Evolutionary conservation across 2,888 invertebrate genomes (phyloP), one percentile per base, ranked within the genome.

Genomic region (Diarsia mendica): DNA sequence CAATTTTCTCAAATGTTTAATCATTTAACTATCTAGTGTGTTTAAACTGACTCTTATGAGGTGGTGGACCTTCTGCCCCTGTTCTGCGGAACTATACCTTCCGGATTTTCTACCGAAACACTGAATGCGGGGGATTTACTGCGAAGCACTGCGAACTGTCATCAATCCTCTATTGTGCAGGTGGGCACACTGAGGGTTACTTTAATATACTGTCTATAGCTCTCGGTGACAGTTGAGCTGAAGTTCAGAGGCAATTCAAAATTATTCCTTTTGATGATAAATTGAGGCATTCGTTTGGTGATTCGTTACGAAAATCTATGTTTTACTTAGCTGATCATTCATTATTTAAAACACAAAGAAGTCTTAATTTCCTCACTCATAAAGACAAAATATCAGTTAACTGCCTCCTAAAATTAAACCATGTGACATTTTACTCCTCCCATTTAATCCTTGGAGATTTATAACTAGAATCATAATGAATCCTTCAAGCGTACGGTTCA

Each of bases 51-150:
- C 15, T 4, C 0, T 15, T 44, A 51, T 8, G 18, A 49, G 46
- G n/a, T 4, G 0, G 28, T 66, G 5, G 10, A 60, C 65, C 64
- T 83, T 83, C 80, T 83, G 73, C 11, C 1, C 3, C 5, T 13
- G 28, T 28, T 53, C n/a, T 71, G 39, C 49, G 9, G 9, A 11
- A 33, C 10, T 0, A 2, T 39, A 51, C 65, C 39, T 65, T 63
- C 46, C 49, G 68, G 58, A 72, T 76, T 75, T 80, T 73, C 72
- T 13, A 28, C 69, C 76, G 85, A 85, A 87, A 88, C 87, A 87
- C 85, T 91, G 90, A 92, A 93, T 91, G 86, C 82, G 76, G 78
- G 80, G 83, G 89, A 90, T 91, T 92, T 91, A 90, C 87, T 87
- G 84, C 84, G 88, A 89, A 91, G 89, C 88, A 67, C 79, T 65